phyloP scores from a whole-genome alignment of 2,113 vertebrate species.

The Uropsilus gracilis region DNA sequence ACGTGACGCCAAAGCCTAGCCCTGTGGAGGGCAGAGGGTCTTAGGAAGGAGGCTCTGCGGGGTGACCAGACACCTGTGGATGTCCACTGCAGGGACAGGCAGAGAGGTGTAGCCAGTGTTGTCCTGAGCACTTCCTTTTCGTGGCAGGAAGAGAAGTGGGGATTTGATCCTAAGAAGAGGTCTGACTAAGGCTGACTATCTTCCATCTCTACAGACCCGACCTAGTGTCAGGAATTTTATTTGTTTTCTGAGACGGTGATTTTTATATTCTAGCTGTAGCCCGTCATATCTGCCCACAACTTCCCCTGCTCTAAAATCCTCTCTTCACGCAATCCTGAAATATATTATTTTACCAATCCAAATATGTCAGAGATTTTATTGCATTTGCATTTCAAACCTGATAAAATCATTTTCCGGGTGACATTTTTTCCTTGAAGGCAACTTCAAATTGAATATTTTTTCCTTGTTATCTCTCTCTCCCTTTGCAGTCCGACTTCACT shows the following conservation, averaged over 20 bases:
- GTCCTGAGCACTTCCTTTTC: background rate
- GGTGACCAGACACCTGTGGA: background rate
- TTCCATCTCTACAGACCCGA: background rate
- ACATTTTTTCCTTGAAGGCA: conserved; percentile 83
- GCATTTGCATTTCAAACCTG: conserved; percentile 83
- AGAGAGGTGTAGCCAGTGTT: rapidly evolving
- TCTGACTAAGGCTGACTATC: background rate
- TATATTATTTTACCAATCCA: conserved; percentile 81
- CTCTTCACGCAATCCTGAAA: conserved; percentile 77
- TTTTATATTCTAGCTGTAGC: conserved; percentile 41
- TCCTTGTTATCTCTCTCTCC: conserved; percentile 81
- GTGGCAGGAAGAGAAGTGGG: background rate
- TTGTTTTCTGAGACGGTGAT: conserved; percentile 39
- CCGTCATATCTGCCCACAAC: background rate
- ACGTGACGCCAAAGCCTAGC: background rate
- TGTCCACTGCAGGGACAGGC: background rate
- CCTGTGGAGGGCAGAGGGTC: background rate
- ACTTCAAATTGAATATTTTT: conserved; percentile 85
- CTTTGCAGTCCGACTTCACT: conserved; percentile 68
- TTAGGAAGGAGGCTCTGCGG: background rate
- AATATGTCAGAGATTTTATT: conserved; percentile 84
- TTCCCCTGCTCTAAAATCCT: conserved; percentile 48
- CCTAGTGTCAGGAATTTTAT: background rate
- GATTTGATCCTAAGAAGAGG: background rate
- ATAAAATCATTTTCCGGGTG: conserved; percentile 80